These are phyloP conservation scores for Protomyctophum bolini DNA, from an alignment of 2,113 vertebrate species.

Conservation along the genomic window DNA sequence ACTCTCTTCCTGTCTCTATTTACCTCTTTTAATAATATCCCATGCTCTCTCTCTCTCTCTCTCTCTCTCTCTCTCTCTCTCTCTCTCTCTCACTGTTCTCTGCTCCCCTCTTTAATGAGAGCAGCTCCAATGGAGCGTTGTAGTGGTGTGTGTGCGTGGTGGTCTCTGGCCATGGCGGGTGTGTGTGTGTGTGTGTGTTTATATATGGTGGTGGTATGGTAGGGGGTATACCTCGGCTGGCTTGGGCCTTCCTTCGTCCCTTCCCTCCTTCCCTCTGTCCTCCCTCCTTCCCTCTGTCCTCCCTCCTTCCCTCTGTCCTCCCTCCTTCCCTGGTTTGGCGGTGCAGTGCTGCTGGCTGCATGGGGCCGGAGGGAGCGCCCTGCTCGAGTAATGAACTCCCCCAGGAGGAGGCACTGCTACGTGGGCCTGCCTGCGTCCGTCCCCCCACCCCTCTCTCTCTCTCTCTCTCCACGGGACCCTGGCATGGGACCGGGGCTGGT, in stretches of 20 bases:
- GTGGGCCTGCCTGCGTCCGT: conserved; percentile 72
- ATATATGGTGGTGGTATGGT: not conserved
- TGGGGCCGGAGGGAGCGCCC: conserved; percentile 77
- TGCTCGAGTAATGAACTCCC: conserved; percentile 85
- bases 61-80: conserved; percentile 2
- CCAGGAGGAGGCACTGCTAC: conserved; percentile 76
- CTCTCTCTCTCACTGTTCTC: not conserved
- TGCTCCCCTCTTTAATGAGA: conserved; percentile 69
- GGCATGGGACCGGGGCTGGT: conserved; percentile 7
- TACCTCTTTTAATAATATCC: too few species aligned
- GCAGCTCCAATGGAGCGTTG: conserved; percentile 68
- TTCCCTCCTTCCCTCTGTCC: too few species aligned
- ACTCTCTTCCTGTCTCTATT: not conserved
- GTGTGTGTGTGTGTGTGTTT: not conserved
- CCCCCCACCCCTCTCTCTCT: not conserved
- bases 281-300: conserved; percentile 7
- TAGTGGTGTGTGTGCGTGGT: not conserved
- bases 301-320: not conserved
- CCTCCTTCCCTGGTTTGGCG: not conserved
- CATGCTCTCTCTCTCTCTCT: conserved; percentile 16
- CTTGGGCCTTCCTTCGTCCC: conserved; percentile 71
- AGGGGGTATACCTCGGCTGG: conserved; percentile 41
- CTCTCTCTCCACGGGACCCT: conserved; percentile 18
- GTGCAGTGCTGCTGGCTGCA: conserved; percentile 39
- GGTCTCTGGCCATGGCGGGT: too few species aligned